Base-by-base conservation (phyloP, 1,140 invertebrate species). In the Nylanderia fulva region DNA sequence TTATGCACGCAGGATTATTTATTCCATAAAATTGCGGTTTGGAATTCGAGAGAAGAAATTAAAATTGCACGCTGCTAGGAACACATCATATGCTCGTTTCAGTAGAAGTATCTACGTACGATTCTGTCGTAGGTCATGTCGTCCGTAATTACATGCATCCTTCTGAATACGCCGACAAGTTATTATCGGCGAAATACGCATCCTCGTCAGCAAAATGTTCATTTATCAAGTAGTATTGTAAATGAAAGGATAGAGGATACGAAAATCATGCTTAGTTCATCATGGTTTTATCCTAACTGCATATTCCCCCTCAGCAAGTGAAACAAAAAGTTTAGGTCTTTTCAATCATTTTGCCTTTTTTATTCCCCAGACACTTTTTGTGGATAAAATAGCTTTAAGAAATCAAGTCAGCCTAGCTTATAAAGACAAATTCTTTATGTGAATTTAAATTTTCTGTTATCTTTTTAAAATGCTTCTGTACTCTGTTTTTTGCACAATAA, bases 141-240 rank as follows among this genome's bases (percentile, higher is more conserved):
- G 61, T 3, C 13, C 60, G 64, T 89, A 89, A 86, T 88, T 82
- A 80, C 72, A n/a, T 42, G 21, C 58, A 79, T 90, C 83, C 36
- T 80, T 84, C 64, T 77, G 82, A 71, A 74, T 58, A 36, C 74
- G 56, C 69, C 68, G 80, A 83, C 86, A 56, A 80, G 87, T 88
- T 91, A 87, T 88, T 86, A 88, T 87, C 88, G 71, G 75, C 58
- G 58, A 90, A 82, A 88, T 74, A 74, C 52, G 71, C 66, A 79
- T 75, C 45, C 69, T 84, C 48, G 42, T 66, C 68, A 75, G 61
- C 69, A 21, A 54, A 76, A 66, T 11, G 60, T 29, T 76, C 86
- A 85, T 90, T 89, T 88, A 33, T 89, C 87, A 89, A 74, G 60
- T 66, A 21, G 13, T 54, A 21, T 15, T 13, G n/a, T 21, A 11